phyloP scores from a whole-genome alignment of 1,140 invertebrate genomes.

The Pogonus chalceus region DNA sequence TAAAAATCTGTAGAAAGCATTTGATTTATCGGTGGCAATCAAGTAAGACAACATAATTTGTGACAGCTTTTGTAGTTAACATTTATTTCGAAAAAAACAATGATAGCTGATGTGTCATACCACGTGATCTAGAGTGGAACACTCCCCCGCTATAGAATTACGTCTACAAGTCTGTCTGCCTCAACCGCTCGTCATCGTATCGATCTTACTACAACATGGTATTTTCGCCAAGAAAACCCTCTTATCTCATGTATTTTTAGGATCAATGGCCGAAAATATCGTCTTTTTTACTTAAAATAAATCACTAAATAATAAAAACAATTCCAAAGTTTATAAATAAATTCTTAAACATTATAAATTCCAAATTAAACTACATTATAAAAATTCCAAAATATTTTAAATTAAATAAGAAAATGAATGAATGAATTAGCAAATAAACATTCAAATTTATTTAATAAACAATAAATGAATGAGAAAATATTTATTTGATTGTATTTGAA shows the following conservation, averaged over 20 bases:
- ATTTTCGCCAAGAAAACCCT: not conserved
- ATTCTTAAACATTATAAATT: too few species aligned
- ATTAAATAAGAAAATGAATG: too few species aligned
- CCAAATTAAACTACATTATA: too few species aligned
- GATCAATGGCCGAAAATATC: conserved; percentile 4
- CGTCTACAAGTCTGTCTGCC: not conserved
- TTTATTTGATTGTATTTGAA: too few species aligned
- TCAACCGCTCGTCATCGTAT: not conserved
- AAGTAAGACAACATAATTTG: not conserved
- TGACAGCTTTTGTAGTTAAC: not conserved
- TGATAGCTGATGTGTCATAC: not conserved
- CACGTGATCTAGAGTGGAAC: conserved; percentile 3
- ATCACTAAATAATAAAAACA: too few species aligned
- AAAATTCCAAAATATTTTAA: too few species aligned
- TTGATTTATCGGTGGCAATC: conserved; percentile 1
- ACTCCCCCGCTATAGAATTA: not conserved
- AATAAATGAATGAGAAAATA: too few species aligned
- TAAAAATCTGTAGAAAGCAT: not conserved
- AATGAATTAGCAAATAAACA: too few species aligned
- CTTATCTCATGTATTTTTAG: not conserved
- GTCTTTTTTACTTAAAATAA: too few species aligned
- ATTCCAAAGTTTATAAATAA: too few species aligned
- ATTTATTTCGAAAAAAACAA: not conserved
- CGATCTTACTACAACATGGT: not conserved
- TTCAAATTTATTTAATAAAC: too few species aligned